A percentile compares a stretch with the other conserved stretches of the same genome.
Evolutionary conservation across 2,113 vertebrate species (phyloP).

Genomic region (Oxyruncus cristatus): DNA sequence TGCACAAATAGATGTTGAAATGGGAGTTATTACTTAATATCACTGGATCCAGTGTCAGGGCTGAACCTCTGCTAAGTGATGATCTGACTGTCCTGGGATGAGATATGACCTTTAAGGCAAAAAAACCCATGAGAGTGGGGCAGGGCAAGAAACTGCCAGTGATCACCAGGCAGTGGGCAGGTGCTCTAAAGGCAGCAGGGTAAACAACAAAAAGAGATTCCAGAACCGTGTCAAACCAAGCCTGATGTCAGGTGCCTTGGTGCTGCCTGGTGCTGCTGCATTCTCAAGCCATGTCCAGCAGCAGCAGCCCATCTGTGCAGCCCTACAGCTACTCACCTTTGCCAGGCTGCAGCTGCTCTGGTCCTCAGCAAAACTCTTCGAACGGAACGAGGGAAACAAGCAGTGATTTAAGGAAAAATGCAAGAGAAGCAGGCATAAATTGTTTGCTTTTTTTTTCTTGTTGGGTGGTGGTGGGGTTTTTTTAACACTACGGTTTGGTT

Average conservation of each 20-base stretch:
- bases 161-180: not conserved
- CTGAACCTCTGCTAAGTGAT: not conserved
- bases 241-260: not conserved
- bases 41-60: not conserved
- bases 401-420: not conserved
- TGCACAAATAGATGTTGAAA: not conserved
- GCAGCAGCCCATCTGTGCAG: not conserved
- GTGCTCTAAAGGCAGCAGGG: not conserved
- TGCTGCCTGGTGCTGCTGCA: not conserved
- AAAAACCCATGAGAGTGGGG: rapidly evolving
- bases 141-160: not conserved
- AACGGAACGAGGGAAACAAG: not conserved
- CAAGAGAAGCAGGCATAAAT: not conserved
- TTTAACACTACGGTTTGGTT: not conserved
- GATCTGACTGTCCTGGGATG: not conserved
- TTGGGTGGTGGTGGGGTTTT: not conserved
- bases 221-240: not conserved
- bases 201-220: not conserved
- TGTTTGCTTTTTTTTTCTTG: not conserved
- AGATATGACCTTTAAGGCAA: not conserved
- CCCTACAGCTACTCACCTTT: rapidly evolving
- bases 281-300: not conserved
- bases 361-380: rapidly evolving
- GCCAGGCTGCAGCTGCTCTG: not conserved
- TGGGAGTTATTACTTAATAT: not conserved